Evolutionary conservation across 2,888 invertebrate genomes (phyloP), one percentile per base, ranked within the genome.

Genomic region (Reticulitermes lucifugus): DNA sequence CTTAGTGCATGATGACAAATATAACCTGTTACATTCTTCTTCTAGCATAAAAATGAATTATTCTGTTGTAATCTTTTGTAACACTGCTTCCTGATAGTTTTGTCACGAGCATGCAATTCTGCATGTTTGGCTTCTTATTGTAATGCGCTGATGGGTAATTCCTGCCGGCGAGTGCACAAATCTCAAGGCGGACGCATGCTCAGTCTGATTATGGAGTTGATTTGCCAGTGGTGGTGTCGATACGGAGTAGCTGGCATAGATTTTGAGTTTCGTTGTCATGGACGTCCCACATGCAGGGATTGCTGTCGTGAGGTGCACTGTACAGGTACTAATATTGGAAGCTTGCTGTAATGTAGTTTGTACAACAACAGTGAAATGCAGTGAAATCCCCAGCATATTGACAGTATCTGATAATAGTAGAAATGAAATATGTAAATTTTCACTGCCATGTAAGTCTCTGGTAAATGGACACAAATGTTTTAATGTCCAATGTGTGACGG

Each of bases 241-340:
- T 91, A 92, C 88, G 91, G 91, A 87, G 91, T 91, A 88, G 91
- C 90, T 87, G 93, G 93, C 90, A 91, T 93, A 89, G 90, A 90
- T 88, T 89, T 89, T 85, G 88, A 90, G 89, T 91, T 91, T 89
- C 90, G 90, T 88, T 93, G 94, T 89, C 92, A 94, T 90, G 92
- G 92, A 87, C 89, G 89, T 87, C 89, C 90, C 86, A 93, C 94
- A 89, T 94, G 94, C 90, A 89, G 91, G 51, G 95, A 95, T 89
- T 91, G 91, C 84, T 93, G 93, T 9, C 95, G 95, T 88, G 95
- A 95, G 90, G 55, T 90, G 90, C 29, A 91, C 91, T 87, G 95
- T 95, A 92, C 92, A 92, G 89, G 90, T 86, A 75, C 7, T 65
- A 25, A 25, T 55, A 55, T 14, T 18, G 55, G 55, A 55, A 18